A percentile compares a stretch with the other conserved stretches of the same genome.
phyloP scores from a whole-genome alignment of 1,140 invertebrate species.

The Lanistes nyassanus region DNA sequence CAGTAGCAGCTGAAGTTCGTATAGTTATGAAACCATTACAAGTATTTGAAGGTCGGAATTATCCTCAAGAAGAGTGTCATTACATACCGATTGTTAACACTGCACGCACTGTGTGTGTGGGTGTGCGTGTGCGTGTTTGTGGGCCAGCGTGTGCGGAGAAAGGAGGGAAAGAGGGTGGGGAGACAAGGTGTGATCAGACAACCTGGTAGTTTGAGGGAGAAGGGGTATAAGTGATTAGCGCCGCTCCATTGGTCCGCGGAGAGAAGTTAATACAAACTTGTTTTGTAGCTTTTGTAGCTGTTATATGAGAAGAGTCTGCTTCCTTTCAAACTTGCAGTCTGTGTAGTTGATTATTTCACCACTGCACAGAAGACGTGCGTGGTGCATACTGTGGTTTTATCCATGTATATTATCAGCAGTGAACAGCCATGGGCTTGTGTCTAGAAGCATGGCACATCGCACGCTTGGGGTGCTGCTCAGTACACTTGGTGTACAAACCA shows the following conservation, averaged over 20 bases:
- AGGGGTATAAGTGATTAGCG: background rate
- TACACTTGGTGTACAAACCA: background rate
- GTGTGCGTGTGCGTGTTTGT: background rate
- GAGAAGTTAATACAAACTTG: too few relatives aligned
- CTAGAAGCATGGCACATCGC: background rate
- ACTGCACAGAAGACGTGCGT: too few relatives aligned
- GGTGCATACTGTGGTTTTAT: too few relatives aligned
- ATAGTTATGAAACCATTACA: constrained; percentile 1
- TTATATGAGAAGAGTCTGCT: too few relatives aligned
- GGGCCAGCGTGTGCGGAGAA: background rate
- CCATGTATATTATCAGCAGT: too few relatives aligned
- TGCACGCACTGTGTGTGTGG: background rate
- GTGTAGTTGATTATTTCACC: background rate
- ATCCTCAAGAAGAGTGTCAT: too few relatives aligned
- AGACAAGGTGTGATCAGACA: too few relatives aligned
- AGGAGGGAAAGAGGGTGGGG: background rate
- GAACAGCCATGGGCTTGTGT: background rate
- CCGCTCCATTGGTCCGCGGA: constrained; percentile 1
- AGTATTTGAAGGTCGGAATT: too few relatives aligned
- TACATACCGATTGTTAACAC: background rate
- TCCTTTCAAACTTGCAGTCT: background rate
- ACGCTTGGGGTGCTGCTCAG: background rate
- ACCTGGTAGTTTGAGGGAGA: too few relatives aligned
- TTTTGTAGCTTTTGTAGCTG: too few relatives aligned
- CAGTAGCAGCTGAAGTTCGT: background rate